A percentile compares a stretch with the other conserved stretches of the same genome.
These are phyloP conservation scores for Ophonus ardosiacus DNA, from an alignment of 2,888 invertebrate genomes.

Conservation along the genomic window DNA sequence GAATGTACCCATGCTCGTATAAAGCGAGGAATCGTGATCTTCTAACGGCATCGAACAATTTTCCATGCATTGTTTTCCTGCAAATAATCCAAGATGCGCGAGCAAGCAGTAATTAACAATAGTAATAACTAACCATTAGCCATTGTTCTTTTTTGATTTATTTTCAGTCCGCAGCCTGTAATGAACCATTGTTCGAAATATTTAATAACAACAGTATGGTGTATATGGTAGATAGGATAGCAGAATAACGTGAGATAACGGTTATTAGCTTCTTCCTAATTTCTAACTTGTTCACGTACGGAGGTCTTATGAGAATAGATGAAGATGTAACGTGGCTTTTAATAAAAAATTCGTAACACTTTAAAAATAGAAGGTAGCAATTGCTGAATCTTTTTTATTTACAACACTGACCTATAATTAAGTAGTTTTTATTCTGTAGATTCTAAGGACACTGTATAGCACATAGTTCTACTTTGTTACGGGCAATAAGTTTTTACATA, in stretches of 20 bases:
- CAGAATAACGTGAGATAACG: constrained; percentile 40
- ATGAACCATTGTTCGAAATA: constrained; percentile 54
- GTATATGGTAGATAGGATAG: neutral
- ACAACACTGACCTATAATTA: too few species aligned
- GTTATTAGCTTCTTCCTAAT: constrained; percentile 40
- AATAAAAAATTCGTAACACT: neutral
- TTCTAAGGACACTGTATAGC: too few species aligned
- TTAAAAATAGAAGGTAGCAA: neutral
- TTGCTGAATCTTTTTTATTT: too few species aligned
- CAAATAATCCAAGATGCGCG: constrained; percentile 46
- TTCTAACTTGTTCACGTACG: constrained; percentile 17
- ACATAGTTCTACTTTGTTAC: too few species aligned
- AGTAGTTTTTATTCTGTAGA: too few species aligned
- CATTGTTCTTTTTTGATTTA: constrained; percentile 54
- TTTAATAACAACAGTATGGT: constrained; percentile 41
- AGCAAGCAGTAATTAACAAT: constrained; percentile 52
- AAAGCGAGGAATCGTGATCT: constrained; percentile 45
- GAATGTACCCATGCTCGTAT: neutral
- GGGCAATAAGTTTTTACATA: too few species aligned
- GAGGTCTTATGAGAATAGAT: neutral
- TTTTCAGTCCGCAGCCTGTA: constrained; percentile 28
- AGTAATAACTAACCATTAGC: constrained; percentile 54
- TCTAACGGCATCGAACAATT: constrained; percentile 52
- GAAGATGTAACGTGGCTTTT: neutral
- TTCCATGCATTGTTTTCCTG: constrained; percentile 49